A percentile compares a stretch with the other conserved stretches of the same genome.
Conservation (phyloP, 2,113 vertebrate genomes). For the Neomonachus schauinslandi region DNA sequence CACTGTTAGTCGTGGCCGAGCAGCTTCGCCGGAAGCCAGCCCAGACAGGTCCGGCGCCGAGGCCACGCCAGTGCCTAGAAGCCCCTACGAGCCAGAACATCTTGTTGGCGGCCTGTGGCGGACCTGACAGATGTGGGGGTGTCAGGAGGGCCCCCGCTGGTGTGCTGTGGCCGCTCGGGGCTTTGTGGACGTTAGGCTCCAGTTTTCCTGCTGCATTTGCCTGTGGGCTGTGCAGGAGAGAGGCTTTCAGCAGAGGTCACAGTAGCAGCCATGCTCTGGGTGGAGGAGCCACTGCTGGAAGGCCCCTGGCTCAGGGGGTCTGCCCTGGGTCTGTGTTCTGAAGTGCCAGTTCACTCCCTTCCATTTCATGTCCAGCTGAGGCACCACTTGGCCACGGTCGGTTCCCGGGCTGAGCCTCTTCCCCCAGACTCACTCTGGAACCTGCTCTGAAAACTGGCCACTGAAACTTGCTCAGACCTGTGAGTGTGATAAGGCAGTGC, state of each 20-base stretch:
- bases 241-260: background rate
- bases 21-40: background rate
- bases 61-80: background rate
- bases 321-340: background rate
- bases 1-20: background rate
- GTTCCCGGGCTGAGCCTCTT: background rate
- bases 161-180: background rate
- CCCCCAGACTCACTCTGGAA: background rate
- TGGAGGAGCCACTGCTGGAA: background rate
- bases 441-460: background rate
- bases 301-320: background rate
- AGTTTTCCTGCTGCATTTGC: background rate
- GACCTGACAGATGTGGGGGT: background rate
- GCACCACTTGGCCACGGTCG: background rate
- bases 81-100: background rate
- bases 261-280: background rate
- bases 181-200: background rate
- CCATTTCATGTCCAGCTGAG: accelerated
- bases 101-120: accelerated
- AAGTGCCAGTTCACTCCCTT: background rate
- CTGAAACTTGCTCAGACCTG: background rate
- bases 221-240: background rate
- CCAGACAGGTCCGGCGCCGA: background rate
- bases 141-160: background rate
- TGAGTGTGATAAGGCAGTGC: background rate